Evolutionary conservation across 2,888 invertebrate species (phyloP).

Genomic region (Philereme vetulata): DNA sequence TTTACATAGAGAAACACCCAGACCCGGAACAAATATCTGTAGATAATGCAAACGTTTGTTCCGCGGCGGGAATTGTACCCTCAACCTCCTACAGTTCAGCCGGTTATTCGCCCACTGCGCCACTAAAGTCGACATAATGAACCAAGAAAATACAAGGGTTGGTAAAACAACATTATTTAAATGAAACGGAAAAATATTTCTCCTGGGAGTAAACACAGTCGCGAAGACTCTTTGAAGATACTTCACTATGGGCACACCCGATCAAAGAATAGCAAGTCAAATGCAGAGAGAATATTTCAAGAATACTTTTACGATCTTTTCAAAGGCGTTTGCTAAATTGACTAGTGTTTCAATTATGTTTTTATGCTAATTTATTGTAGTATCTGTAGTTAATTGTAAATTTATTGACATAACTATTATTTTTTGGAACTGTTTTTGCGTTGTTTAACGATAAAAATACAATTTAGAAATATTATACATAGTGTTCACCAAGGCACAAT

Average conservation of each 20-base stretch:
- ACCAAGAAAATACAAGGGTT: too few species aligned
- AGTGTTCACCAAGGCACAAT: neutral
- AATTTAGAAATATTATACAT: neutral
- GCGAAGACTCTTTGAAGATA: neutral
- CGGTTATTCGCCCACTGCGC: too few species aligned
- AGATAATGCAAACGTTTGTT: too few species aligned
- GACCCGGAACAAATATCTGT: too few species aligned
- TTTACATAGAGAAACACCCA: too few species aligned
- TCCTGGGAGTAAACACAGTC: neutral
- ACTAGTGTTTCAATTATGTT: neutral
- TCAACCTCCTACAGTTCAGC: too few species aligned
- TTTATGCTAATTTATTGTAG: too few species aligned
- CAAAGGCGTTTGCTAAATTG: constrained; percentile 25
- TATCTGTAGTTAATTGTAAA: too few species aligned
- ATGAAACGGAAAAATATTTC: neutral
- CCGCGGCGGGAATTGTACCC: too few species aligned
- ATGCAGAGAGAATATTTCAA: constrained; percentile 5
- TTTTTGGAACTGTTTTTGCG: too few species aligned
- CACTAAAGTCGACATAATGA: too few species aligned
- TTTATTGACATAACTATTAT: too few species aligned
- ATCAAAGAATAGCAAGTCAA: constrained; percentile 10
- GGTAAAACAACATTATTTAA: neutral
- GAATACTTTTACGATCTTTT: constrained; percentile 9
- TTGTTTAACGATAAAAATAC: neutral
- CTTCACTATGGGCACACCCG: neutral